Conservation (phyloP, 2,113 vertebrate species). For the Raja brachyura region DNA sequence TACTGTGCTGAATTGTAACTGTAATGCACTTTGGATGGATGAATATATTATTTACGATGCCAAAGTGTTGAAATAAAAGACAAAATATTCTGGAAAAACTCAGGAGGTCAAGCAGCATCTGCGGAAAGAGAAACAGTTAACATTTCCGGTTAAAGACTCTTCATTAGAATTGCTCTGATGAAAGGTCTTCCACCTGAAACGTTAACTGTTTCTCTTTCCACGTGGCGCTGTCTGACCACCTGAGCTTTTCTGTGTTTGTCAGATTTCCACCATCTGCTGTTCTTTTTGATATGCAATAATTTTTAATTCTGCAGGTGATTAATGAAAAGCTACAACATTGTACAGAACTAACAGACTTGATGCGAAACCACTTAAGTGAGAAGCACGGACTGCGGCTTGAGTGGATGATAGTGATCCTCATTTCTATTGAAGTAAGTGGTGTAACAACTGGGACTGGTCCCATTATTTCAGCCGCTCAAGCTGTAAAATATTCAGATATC, state of each 20-base stretch:
- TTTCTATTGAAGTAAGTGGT: conserved; percentile 81
- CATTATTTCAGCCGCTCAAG: background rate
- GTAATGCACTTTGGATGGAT: background rate
- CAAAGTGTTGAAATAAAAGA: too few species aligned
- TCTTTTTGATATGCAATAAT: background rate
- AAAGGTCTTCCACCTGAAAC: background rate
- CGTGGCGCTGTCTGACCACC: too few species aligned
- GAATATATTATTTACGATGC: background rate
- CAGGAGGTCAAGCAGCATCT: too few species aligned
- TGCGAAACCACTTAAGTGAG: conserved; percentile 89
- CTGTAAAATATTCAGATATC: background rate
- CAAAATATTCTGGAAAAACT: too few species aligned
- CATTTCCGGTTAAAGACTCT: background rate
- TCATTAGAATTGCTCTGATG: too few species aligned
- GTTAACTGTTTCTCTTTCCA: background rate
- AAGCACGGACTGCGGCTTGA: conserved; percentile 84
- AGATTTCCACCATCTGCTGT: too few species aligned
- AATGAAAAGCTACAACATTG: conserved; percentile 96
- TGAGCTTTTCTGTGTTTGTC: too few species aligned
- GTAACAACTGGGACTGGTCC: background rate
- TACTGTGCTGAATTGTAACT: background rate
- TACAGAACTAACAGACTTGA: conserved; percentile 85
- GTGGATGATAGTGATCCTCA: conserved; percentile 98
- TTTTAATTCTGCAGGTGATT: conserved; percentile 68
- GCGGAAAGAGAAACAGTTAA: too few species aligned